Conservation (phyloP, 1,140 invertebrate species). For the Lysiphlebus fabarum region DNA sequence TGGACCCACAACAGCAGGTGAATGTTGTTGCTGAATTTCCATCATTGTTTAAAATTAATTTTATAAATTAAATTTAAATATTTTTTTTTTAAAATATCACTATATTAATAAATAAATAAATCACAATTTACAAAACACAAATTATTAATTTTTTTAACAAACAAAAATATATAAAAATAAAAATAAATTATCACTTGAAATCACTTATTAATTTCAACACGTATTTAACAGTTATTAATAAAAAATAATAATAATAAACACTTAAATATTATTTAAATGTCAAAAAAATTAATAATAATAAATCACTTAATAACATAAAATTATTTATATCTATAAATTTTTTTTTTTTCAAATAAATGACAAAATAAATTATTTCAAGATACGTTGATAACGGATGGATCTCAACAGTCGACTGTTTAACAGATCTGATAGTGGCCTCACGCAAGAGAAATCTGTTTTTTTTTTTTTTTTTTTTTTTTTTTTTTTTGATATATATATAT, state of each 20-base stretch:
- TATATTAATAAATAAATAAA: not conserved
- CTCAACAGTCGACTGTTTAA: slow-evolving; percentile 49
- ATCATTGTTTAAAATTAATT: slow-evolving; percentile 39
- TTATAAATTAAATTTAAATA: not conserved
- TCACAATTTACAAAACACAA: too few relatives aligned
- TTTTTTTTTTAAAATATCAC: too few relatives aligned
- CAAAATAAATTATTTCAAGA: slow-evolving; percentile 27
- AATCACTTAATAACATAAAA: too few relatives aligned
- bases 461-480: too few relatives aligned
- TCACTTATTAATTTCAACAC: too few relatives aligned
- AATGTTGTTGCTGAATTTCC: slow-evolving; percentile 54
- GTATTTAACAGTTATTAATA: too few relatives aligned
- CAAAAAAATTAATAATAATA: too few relatives aligned
- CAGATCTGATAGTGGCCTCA: slow-evolving; percentile 41
- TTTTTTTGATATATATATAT: too few relatives aligned
- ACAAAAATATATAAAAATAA: not conserved
- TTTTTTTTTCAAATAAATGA: not conserved
- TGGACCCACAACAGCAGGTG: slow-evolving; percentile 51
- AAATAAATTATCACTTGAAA: too few relatives aligned
- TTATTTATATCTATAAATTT: too few relatives aligned
- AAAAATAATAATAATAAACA: not conserved
- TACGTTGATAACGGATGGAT: slow-evolving; percentile 43
- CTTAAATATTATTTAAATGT: too few relatives aligned
- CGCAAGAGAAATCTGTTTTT: slow-evolving; percentile 24
- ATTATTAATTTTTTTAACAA: not conserved